Base-by-base conservation (phyloP, 2,797 vertebrate species). In the Mallotus villosus region DNA sequence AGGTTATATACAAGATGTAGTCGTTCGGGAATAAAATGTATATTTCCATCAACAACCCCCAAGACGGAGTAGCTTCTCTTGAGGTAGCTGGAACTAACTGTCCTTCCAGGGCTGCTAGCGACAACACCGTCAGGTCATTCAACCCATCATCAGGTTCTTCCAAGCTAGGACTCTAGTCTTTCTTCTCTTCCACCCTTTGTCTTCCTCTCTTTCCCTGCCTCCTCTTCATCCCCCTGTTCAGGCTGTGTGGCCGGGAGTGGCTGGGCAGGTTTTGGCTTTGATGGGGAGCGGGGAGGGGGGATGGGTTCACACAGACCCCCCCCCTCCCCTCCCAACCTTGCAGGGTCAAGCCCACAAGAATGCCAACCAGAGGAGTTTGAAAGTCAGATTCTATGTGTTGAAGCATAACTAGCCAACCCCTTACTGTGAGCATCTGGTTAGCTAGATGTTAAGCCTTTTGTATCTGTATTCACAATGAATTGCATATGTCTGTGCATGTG, bases 141-240 rank as follows among this genome's bases (percentile, higher is more conserved):
- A 17, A 37, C 58, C 76, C 58, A 65, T 46, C 78, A 53, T 53
- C 82, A 74, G 76, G 81, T 86, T 85, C 80, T 90, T 84, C 83
- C 82, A 80, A 81, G 73, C 79, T 51, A 5, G n/a, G 1, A 49
- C 71, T 78, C 34, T n/a, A n/a, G 71, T 80, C 70, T 78, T 76
- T 65, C 34, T 49, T 29, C 49, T 49, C 27, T 61, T 67, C 79
- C 32, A 34, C 32, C 32, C 32, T 34, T 34, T 34, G 32, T 81
- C 79, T 81, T 73, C 82, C 85, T 71, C 81, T 84, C 53, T 78
- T 82, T 79, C 62, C 67, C 67, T 27, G 12, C 55, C 49, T 46
- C 21, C 73, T 75, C 75, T 32, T 76, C 70, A 16, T 37, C 29
- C 55, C n/a, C n/a, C 62, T 76, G 5, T 79, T 68, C 75, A 67